phyloP scores from a whole-genome alignment of 2,888 invertebrate genomes.

The Platypus cylindrus region DNA sequence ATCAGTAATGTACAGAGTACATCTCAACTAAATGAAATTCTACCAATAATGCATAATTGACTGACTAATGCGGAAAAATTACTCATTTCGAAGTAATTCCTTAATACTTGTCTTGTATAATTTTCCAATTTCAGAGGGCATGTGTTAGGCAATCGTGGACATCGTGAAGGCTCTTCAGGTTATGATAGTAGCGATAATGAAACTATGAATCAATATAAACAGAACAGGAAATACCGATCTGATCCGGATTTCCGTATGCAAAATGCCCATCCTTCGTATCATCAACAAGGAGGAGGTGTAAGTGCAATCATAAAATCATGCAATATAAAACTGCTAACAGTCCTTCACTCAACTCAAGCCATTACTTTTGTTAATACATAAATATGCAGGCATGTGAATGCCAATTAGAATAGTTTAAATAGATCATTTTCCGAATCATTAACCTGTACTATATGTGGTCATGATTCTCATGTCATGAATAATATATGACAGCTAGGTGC shows the following conservation, averaged over 20 bases:
- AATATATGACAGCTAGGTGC: too few species aligned
- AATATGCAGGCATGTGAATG: too few species aligned
- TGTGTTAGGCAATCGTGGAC: conserved; percentile 45
- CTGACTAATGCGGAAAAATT: too few species aligned
- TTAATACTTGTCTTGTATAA: too few species aligned
- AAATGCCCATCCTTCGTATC: conserved; percentile 20
- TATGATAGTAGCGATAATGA: conserved; percentile 85
- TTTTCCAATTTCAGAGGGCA: conserved; percentile 42
- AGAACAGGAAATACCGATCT: conserved; percentile 65
- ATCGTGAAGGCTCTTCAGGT: conserved; percentile 79
- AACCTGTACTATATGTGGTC: too few species aligned
- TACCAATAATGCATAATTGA: too few species aligned
- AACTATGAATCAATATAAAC: conserved; percentile 51
- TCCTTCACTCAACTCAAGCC: too few species aligned
- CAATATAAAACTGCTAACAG: neutral
- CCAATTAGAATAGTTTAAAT: conserved; percentile 4
- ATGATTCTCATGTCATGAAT: too few species aligned
- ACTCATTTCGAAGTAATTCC: too few species aligned
- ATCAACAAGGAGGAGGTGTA: conserved; percentile 36
- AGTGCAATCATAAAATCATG: conserved; percentile 9
- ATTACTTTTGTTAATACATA: too few species aligned
- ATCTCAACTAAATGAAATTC: too few species aligned
- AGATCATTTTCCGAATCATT: conserved; percentile 5
- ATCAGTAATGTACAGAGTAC: too few species aligned
- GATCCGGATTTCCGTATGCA: conserved; percentile 75